Conservation (phyloP, 1,140 invertebrate species). For the Drosophila bipectinata region DNA sequence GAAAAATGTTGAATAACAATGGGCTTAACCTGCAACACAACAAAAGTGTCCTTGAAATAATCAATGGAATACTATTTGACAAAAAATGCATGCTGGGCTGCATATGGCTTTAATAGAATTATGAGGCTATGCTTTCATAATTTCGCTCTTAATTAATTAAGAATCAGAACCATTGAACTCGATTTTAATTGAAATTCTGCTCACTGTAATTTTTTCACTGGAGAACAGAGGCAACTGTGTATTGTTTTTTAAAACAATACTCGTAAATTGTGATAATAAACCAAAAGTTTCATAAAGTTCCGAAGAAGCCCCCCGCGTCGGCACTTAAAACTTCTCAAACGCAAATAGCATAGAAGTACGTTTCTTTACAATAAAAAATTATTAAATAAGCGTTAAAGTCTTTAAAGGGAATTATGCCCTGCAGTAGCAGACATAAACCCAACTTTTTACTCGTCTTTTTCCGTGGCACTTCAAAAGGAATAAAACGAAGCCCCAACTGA, state of each 20-base stretch:
- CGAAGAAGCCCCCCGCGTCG: conserved; percentile 5
- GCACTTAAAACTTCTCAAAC: conserved; percentile 53
- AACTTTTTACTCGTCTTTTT: conserved; percentile 53
- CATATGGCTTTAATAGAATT: conserved; percentile 20
- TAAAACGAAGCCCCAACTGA: conserved; percentile 60
- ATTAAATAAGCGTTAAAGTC: conserved; percentile 77
- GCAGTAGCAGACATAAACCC: conserved; percentile 53
- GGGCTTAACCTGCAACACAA: conserved; percentile 30
- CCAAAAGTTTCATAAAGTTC: conserved; percentile 30
- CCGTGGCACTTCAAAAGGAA: conserved; percentile 70
- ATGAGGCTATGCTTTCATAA: background rate
- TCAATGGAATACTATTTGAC: conserved; percentile 9
- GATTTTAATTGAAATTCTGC: background rate
- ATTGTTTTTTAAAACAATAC: conserved; percentile 28
- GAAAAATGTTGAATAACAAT: conserved; percentile 18
- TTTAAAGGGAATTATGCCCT: conserved; percentile 67
- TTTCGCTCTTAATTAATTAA: background rate
- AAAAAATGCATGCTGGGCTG: conserved; percentile 1
- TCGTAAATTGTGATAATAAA: conserved; percentile 48
- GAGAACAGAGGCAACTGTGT: conserved; percentile 17
- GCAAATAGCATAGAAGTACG: conserved; percentile 27
- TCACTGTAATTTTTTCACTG: background rate
- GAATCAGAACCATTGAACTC: background rate
- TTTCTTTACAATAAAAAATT: conserved; percentile 71
- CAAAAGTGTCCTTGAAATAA: conserved; percentile 23